phyloP scores from a whole-genome alignment of 2,797 vertebrate genomes.

The Chloroceryle inda region DNA sequence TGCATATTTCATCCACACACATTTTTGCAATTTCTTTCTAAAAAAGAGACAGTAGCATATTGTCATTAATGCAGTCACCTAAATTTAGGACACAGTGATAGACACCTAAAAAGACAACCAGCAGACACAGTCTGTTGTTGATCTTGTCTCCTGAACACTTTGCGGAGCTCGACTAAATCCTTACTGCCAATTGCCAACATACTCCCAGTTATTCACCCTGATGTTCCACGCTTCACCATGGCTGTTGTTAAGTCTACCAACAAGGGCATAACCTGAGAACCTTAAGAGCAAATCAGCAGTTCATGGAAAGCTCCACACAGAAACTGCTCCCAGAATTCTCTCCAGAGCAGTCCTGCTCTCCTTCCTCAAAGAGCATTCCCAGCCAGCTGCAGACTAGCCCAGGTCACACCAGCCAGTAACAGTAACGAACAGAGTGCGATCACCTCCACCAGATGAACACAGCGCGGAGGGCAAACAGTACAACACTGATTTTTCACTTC shows the following conservation, averaged over 20 bases:
- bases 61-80: not conserved
- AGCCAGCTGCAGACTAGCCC: not conserved
- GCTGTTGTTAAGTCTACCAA: not conserved
- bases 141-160: not conserved
- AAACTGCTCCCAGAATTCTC: not conserved
- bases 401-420: accelerated
- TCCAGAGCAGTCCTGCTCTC: not conserved
- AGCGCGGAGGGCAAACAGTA: not conserved
- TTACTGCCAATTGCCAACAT: not conserved
- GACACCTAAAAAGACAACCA: not conserved
- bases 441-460: not conserved
- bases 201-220: not conserved
- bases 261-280: not conserved
- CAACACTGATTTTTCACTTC: not conserved
- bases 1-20: not conserved
- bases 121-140: not conserved
- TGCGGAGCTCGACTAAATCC: not conserved
- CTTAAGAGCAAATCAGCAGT: not conserved
- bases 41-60: not conserved
- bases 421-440: not conserved
- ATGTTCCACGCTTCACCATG: not conserved
- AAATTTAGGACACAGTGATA: not conserved
- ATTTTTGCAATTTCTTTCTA: not conserved
- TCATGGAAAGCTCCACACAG: not conserved
- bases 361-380: not conserved